Evolutionary conservation across 2,888 invertebrate genomes (phyloP).

Genomic region (Coremacera marginata): DNA sequence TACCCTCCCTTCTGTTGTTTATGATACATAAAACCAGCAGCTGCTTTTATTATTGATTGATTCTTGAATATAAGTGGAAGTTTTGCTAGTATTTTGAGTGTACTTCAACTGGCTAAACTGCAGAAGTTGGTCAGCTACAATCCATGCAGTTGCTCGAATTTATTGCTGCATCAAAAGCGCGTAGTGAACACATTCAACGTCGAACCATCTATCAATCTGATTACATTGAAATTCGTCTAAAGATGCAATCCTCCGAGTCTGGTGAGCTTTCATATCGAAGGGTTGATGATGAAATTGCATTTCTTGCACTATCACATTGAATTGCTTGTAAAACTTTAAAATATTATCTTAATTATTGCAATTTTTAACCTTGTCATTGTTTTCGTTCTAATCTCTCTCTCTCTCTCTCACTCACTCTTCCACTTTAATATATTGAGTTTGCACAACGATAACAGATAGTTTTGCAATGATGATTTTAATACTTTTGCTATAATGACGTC

Average conservation of each 20-base stretch:
- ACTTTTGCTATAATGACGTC: no score
- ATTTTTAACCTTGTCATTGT: not conserved
- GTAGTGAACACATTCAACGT: constrained; percentile 41
- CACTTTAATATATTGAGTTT: not conserved
- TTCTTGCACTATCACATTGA: not conserved
- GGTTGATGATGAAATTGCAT: not conserved
- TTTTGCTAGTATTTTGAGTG: not conserved
- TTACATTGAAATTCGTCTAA: constrained; percentile 59
- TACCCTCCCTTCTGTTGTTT: not conserved
- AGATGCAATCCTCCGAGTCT: not conserved
- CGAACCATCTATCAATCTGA: constrained; percentile 60
- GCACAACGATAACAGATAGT: no score
- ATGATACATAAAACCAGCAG: not conserved
- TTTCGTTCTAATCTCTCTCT: not conserved
- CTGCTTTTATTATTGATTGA: not conserved
- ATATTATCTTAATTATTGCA: not conserved
- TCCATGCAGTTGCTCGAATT: constrained; percentile 62
- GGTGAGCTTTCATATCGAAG: constrained; percentile 2
- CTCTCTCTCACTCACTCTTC: no score
- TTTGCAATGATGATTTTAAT: no score
- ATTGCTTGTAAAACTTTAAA: not conserved
- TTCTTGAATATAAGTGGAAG: not conserved
- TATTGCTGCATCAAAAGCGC: constrained; percentile 58
- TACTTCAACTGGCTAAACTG: not conserved
- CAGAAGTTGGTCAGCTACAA: not conserved